Evolutionary conservation across 1,140 invertebrate genomes (phyloP), one percentile per base, ranked within the genome.

Genomic region (Musca domestica): DNA sequence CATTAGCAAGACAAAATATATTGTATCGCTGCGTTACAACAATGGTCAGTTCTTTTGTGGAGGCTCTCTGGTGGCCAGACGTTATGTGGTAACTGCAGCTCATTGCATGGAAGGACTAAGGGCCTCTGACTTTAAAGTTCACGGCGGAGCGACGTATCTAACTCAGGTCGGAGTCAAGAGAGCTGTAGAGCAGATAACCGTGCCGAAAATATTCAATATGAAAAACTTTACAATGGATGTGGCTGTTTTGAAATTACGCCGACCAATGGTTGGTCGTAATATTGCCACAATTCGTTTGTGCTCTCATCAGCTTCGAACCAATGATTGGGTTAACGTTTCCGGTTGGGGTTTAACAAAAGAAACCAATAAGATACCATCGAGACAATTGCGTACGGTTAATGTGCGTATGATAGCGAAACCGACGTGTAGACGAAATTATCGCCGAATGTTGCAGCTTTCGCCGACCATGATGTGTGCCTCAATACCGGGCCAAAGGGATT

Each of bases 391-490:
- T 27, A 78, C 76, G 48, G 74, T 75, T 2, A 75, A 78, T 0
- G 76, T 78, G n/a, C 61, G 73, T 0, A 52, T 78, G 7, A 70
- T 78, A 10, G 20, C 34, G 14, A 64, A 64, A 48, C 73, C 71
- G 27, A 73, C 54, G 25, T 78, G 76, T 67, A 64, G 65, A 12
- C 70, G 25, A 22, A 74, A 76, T 46, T 78, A 78, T 61, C 72
- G 49, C 12, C 20, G 74, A 41, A 69, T 73, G 0, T 73, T 71
- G 15, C 73, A 72, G 2, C 73, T 78, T 1, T 73, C 74, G 22
- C 69, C 14, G 41, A 76, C 76, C 17, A 79, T 78, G 77, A 73
- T 78, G 52, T 78, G 77, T 52, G 77, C 77, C 56, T 58, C 76
- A 3, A 61, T 71, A 2, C 67, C 73, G 0, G 77, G 77, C 0